Evolutionary conservation across 2,113 vertebrate genomes (phyloP), one percentile per base, ranked within the genome.

Genomic region (Eublepharis macularius): DNA sequence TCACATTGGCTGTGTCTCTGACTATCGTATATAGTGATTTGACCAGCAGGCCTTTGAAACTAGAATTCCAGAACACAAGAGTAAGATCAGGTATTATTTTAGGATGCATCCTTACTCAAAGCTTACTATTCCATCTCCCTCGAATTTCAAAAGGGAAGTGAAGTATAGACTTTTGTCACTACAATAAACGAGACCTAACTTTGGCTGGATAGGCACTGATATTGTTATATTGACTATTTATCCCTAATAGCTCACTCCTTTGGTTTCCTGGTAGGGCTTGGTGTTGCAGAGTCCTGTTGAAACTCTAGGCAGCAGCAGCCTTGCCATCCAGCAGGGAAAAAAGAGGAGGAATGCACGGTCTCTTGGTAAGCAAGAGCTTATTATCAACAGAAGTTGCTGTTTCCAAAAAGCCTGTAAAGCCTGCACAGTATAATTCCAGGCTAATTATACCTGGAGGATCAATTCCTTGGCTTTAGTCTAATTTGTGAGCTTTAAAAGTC

Each of bases 401-500:
- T n/a, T n/a, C 78, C 78, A 16, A 39, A 57, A 54, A 78, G 47
- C 36, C 16, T 11, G 83, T 84, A 45, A 77, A 85, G 51, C 66
- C 49, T 63, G 76, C 54, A 69, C 84, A 63, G 63, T 80, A 36
- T 29, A 74, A 74, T 74, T 65, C 77, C 54, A 39, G 16, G 43
- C 43, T 65, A 80, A 80, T 86, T 86, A 80, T 86, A 86, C 69
- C 84, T 65, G 43, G n/a, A 65, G 54, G 39, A 74, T 86, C 77
- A 80, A 74, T 80, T 86, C 21, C 41, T 74, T 74, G 69, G 68
- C 77, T 80, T 80, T 74, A 32, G 84, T 74, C 54, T 80, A 54
- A 74, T 65, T 80, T 74, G 41, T 73, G 70, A 74, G 84, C n/a
- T 49, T 80, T 78, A 79, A 57, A 84, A 51, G 66, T 57, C 68